Evolutionary conservation across 2,113 vertebrate genomes (phyloP).

Genomic region (Cryptoleucopteryx plumbea): DNA sequence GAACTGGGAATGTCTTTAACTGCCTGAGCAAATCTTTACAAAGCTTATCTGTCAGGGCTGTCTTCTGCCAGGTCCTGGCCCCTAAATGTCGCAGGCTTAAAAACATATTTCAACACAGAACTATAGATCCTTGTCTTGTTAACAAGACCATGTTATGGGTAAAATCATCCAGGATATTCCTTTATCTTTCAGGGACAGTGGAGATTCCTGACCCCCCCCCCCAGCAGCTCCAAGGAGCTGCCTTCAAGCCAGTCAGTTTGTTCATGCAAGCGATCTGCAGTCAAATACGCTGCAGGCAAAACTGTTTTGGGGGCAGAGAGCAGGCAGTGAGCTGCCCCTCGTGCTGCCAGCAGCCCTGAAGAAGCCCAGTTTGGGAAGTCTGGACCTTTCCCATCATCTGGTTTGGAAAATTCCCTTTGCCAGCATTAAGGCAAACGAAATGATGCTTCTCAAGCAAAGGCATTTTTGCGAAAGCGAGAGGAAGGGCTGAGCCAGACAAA

Average conservation of each 20-base stretch:
- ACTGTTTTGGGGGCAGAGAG: not conserved
- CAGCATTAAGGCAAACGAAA: not conserved
- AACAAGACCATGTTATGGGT: not conserved
- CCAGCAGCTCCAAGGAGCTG: not conserved
- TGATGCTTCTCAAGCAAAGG: not conserved
- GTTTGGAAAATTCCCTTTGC: not conserved
- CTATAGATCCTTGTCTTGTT: not conserved
- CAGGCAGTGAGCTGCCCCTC: not conserved
- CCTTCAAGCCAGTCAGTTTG: not conserved
- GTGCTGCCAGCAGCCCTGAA: not conserved
- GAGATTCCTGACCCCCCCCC: not conserved
- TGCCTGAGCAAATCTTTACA: not conserved
- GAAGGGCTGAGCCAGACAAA: not conserved
- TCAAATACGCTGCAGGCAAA: not conserved
- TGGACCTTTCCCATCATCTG: accelerated
- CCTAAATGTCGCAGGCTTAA: not conserved
- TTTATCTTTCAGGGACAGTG: not conserved
- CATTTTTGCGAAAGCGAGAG: not conserved
- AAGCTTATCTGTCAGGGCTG: not conserved
- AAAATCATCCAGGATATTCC: not conserved
- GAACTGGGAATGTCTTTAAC: not conserved
- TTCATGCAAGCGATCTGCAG: not conserved
- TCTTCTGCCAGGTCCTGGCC: not conserved
- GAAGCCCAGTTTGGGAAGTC: not conserved
- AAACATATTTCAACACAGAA: not conserved